Percentiles rank a stretch among this genome's conserved stretches.
phyloP scores from a whole-genome alignment of 2,113 vertebrate genomes.

The Gobio gobio region DNA sequence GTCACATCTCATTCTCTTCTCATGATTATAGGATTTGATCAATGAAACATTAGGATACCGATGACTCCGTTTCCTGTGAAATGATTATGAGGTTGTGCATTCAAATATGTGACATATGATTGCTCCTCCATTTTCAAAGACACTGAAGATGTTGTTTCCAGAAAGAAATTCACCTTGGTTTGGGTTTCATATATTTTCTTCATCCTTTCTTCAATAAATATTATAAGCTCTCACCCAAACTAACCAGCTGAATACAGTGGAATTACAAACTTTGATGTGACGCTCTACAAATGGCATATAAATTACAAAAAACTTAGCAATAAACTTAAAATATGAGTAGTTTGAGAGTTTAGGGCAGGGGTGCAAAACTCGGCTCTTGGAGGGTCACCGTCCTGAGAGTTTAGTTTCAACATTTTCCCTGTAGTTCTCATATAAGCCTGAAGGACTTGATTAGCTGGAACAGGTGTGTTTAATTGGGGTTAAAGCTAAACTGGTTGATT shows the following conservation, averaged over 20 bases:
- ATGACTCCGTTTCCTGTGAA: neutral
- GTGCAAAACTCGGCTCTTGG: too few relatives aligned
- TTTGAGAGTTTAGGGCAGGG: neutral
- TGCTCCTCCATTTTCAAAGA: neutral
- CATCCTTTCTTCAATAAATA: neutral
- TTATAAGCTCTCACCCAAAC: neutral
- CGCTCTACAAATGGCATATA: too few relatives aligned
- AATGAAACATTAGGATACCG: neutral
- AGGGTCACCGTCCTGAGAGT: too few relatives aligned
- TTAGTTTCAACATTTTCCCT: too few relatives aligned
- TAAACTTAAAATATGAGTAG: neutral
- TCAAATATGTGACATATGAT: neutral
- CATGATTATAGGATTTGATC: neutral
- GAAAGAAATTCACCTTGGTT: neutral
- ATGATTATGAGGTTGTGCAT: neutral
- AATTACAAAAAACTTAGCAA: neutral
- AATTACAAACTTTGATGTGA: too few relatives aligned
- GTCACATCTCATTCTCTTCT: constrained; percentile 50
- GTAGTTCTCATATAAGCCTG: too few relatives aligned
- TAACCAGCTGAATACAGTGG: too few relatives aligned
- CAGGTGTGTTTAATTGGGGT: too few relatives aligned
- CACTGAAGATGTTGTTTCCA: neutral
- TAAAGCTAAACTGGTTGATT: neutral
- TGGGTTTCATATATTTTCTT: neutral
- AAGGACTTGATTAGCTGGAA: too few relatives aligned